Evolutionary conservation across 30 jellyfish, hydroid and myxozoan genomes (phyloP).

Genomic region (Nemopilema nomurai): DNA sequence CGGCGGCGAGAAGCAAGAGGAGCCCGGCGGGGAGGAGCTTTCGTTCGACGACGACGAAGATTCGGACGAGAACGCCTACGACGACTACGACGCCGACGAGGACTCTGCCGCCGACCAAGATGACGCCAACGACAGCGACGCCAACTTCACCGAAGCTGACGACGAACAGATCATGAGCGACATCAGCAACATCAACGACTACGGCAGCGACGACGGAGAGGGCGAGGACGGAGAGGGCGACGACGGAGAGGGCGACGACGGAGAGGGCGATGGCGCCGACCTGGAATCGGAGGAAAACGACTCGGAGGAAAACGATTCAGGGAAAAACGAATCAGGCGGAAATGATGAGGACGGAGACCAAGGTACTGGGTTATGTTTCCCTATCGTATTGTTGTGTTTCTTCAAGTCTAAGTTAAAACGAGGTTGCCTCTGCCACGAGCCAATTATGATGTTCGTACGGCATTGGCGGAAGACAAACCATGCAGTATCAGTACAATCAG

Average conservation of each 20-base stretch:
- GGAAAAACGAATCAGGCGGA: not conserved
- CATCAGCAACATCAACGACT: conserved; percentile 64
- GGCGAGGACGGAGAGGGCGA: conserved; percentile 14
- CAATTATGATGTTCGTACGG: too few species aligned
- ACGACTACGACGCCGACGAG: conserved; percentile 64
- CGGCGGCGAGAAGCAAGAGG: conserved; percentile 39
- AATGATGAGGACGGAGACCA: not conserved
- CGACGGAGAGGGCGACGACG: conserved; percentile 7
- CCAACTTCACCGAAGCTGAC: conserved; percentile 61
- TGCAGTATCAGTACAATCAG: too few species aligned
- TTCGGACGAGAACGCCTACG: conserved; percentile 17
- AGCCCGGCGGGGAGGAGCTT: conserved; percentile 49
- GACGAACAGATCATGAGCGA: conserved; percentile 70
- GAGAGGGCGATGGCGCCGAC: conserved; percentile 5
- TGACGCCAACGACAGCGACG: conserved; percentile 36
- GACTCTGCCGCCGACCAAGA: conserved; percentile 67
- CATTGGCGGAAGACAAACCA: too few species aligned
- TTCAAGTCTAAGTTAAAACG: too few species aligned
- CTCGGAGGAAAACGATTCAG: not conserved
- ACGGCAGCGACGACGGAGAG: conserved; percentile 35
- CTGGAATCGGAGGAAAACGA: not conserved
- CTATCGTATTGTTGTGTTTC: too few species aligned
- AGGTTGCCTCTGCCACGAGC: too few species aligned
- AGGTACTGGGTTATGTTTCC: not conserved
- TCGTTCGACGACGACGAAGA: conserved; percentile 60